phyloP scores from a whole-genome alignment of 2,113 vertebrate genomes.

The Prolemur simus region DNA sequence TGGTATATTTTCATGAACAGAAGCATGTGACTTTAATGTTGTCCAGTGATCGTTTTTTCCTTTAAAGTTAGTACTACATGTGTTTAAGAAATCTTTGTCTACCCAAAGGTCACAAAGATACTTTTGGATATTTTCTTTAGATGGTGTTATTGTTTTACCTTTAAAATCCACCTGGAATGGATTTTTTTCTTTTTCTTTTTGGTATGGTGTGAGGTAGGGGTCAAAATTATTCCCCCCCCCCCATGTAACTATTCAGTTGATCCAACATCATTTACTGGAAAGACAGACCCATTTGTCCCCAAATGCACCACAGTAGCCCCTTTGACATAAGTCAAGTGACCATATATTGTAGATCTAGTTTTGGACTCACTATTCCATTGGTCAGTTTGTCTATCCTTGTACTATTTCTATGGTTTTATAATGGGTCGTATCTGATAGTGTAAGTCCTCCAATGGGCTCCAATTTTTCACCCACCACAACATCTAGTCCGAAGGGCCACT shows the following conservation, averaged over 20 bases:
- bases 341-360: neutral
- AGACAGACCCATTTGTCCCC: neutral
- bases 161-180: neutral
- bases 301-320: neutral
- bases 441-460: neutral
- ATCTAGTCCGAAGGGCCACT: neutral
- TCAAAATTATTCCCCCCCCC: neutral
- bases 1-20: neutral
- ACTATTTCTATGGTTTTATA: neutral
- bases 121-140: neutral
- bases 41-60: neutral
- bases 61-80: neutral
- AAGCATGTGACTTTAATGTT: slow-evolving; percentile 1
- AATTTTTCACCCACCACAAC: neutral
- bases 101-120: neutral
- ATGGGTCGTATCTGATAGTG: neutral
- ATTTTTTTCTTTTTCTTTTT: neutral
- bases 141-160: neutral
- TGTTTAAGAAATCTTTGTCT: slow-evolving; percentile 1
- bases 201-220: neutral
- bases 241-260: neutral
- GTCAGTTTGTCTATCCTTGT: neutral
- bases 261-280: neutral
- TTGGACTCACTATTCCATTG: neutral
- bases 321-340: neutral